phyloP scores from a whole-genome alignment of 2,797 vertebrate genomes.

The Echiichthys vipera region DNA sequence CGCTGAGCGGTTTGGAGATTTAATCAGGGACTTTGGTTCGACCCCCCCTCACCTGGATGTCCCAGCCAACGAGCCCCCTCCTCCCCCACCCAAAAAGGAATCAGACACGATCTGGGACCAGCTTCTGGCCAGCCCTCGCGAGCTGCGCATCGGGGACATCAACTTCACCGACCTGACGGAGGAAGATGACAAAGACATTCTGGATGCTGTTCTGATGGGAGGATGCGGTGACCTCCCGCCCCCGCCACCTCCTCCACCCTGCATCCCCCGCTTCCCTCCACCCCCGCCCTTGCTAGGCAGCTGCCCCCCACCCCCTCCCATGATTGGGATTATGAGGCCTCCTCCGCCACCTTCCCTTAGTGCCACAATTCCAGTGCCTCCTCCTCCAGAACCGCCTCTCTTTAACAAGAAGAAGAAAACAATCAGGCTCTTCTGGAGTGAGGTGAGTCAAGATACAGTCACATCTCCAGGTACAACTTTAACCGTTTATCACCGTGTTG shows the following conservation, averaged over 20 bases:
- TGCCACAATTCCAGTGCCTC: slow-evolving; percentile 58
- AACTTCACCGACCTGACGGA: slow-evolving; percentile 96
- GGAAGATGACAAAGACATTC: slow-evolving; percentile 91
- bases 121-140: slow-evolving; percentile 93
- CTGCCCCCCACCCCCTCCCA: slow-evolving; percentile 87
- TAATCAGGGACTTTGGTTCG: slow-evolving; percentile 84
- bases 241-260: slow-evolving; percentile 89
- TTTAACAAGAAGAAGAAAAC: slow-evolving; percentile 98
- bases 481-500: not conserved
- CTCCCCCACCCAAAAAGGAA: slow-evolving; percentile 89
- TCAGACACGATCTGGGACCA: slow-evolving; percentile 98
- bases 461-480: not conserved
- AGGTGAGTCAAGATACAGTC: slow-evolving; percentile 71
- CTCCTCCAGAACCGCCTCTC: slow-evolving; percentile 85
- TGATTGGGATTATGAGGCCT: slow-evolving; percentile 83
- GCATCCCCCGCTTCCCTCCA: slow-evolving; percentile 75
- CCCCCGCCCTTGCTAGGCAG: slow-evolving; percentile 87
- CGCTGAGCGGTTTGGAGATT: slow-evolving; percentile 91
- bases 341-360: slow-evolving; percentile 87
- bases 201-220: slow-evolving; percentile 86
- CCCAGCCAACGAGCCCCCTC: slow-evolving; percentile 70
- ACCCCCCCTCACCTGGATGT: slow-evolving; percentile 50
- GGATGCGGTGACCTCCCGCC: slow-evolving; percentile 86
- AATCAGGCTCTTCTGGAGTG: slow-evolving; percentile 97
- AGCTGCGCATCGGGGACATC: slow-evolving; percentile 96